phyloP scores from a whole-genome alignment of 2,113 vertebrate genomes.

The Puntigrus tetrazona region DNA sequence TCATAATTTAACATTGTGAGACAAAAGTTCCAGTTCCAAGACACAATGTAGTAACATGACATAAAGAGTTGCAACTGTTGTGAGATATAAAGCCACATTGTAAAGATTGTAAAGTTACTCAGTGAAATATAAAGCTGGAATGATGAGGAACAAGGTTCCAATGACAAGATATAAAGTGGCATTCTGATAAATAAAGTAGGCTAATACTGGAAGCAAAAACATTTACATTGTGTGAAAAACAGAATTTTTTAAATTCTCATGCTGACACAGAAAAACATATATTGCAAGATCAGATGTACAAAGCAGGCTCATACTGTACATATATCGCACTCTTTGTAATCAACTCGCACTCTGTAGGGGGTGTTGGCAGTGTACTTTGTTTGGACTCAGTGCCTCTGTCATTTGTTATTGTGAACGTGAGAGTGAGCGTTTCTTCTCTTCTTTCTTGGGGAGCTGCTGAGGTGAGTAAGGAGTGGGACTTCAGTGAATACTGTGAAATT shows the following conservation, averaged over 20 bases:
- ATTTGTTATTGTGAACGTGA: constrained; percentile 10
- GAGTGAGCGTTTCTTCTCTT: constrained; percentile 25
- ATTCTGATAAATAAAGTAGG: not conserved
- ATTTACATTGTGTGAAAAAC: not conserved
- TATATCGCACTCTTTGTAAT: constrained; percentile 7
- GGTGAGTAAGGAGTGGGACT: constrained; percentile 36
- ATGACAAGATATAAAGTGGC: not conserved
- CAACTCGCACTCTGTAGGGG: not conserved
- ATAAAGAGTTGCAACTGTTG: too few relatives aligned
- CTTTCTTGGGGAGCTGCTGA: constrained; percentile 24
- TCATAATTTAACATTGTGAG: too few relatives aligned
- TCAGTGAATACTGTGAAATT: constrained; percentile 27
- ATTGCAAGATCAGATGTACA: not conserved
- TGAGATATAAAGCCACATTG: too few relatives aligned
- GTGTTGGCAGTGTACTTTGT: constrained; percentile 14
- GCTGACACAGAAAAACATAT: not conserved
- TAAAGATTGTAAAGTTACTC: too few relatives aligned
- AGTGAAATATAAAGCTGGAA: not conserved
- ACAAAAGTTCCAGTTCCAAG: too few relatives aligned
- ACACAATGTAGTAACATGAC: too few relatives aligned
- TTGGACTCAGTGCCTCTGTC: constrained; percentile 9
- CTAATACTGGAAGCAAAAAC: not conserved
- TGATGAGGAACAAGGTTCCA: not conserved
- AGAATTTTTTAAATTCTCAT: not conserved
- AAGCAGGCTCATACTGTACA: constrained; percentile 15